These are phyloP conservation scores for Lordiphosa andalusiaca DNA, from an alignment of 2,888 invertebrate genomes.

Conservation along the genomic window DNA sequence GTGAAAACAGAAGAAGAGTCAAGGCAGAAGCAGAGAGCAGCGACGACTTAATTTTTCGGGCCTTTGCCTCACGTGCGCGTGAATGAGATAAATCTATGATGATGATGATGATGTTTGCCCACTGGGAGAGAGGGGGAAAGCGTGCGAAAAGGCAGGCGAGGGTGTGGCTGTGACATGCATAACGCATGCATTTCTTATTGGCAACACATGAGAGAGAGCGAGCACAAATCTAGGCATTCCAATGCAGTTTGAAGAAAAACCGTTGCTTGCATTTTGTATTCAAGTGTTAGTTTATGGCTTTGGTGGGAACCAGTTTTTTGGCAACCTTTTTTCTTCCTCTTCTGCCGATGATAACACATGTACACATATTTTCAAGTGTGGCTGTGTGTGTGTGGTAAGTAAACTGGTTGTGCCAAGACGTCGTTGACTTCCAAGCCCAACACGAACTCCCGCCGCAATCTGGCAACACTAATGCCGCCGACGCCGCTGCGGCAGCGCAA, in stretches of 20 bases:
- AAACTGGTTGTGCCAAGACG: conserved; percentile 46
- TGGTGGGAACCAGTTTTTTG: conserved; percentile 16
- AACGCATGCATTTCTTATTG: conserved; percentile 66
- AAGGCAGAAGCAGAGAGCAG: conserved; percentile 11
- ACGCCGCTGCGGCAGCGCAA: conserved; percentile 30
- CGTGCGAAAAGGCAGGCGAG: conserved; percentile 67
- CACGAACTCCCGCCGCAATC: conserved; percentile 34
- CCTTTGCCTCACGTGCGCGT: conserved; percentile 65
- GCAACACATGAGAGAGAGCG: conserved; percentile 30
- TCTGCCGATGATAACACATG: conserved; percentile 15
- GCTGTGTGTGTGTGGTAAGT: conserved; percentile 1
- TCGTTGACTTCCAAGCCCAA: conserved; percentile 17
- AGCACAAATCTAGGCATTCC: conserved; percentile 22
- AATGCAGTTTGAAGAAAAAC: conserved; percentile 14
- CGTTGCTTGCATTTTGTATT: conserved; percentile 10
- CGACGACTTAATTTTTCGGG: conserved; percentile 59
- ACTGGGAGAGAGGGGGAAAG: conserved; percentile 35
- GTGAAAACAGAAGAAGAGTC: conserved; percentile 13
- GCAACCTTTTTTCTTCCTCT: conserved; percentile 3
- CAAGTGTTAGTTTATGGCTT: conserved; percentile 8
- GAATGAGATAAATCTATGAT: conserved; percentile 73
- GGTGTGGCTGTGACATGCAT: conserved; percentile 70
- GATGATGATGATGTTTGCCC: conserved; percentile 47
- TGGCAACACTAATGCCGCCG: conserved; percentile 40
- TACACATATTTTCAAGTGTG: not conserved